Conservation (phyloP, 2,797 vertebrate species). For the Hozukius guyotensis region DNA sequence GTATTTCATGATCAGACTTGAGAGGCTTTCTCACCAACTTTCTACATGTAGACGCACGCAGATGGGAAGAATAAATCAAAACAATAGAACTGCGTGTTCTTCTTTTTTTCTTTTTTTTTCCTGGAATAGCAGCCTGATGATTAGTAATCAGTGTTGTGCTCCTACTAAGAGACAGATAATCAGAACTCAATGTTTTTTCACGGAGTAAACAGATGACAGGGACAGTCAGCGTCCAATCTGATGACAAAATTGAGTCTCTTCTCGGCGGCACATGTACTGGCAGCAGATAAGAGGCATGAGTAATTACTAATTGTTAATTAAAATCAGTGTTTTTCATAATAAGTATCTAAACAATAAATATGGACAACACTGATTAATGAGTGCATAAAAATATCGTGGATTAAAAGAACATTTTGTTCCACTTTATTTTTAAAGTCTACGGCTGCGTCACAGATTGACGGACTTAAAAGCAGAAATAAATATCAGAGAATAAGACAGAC, state of each 20-base stretch:
- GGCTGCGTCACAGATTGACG: not conserved
- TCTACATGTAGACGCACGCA: constrained; percentile 18
- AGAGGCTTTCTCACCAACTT: constrained; percentile 12
- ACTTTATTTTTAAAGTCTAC: not conserved
- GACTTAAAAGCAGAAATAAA: constrained; percentile 2
- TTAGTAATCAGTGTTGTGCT: constrained; percentile 73
- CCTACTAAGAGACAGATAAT: constrained; percentile 59
- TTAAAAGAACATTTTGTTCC: constrained; percentile 10
- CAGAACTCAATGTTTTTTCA: constrained; percentile 51
- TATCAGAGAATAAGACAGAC: not conserved
- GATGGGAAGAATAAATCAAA: constrained; percentile 47
- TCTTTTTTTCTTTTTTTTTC: not conserved
- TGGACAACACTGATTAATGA: constrained; percentile 23
- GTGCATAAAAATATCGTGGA: not conserved
- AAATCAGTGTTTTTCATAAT: constrained; percentile 48
- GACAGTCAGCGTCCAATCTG: constrained; percentile 58
- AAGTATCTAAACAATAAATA: constrained; percentile 34
- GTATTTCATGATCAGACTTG: constrained; percentile 25
- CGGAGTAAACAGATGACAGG: constrained; percentile 65
- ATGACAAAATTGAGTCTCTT: constrained; percentile 49
- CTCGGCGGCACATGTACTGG: constrained; percentile 30
- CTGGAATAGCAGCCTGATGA: constrained; percentile 55
- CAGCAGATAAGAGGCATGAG: constrained; percentile 50
- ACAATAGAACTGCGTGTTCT: constrained; percentile 47
- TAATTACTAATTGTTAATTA: constrained; percentile 62